Evolutionary conservation across 2,888 invertebrate species (phyloP).

Genomic region (Dromius quadrimaculatus): DNA sequence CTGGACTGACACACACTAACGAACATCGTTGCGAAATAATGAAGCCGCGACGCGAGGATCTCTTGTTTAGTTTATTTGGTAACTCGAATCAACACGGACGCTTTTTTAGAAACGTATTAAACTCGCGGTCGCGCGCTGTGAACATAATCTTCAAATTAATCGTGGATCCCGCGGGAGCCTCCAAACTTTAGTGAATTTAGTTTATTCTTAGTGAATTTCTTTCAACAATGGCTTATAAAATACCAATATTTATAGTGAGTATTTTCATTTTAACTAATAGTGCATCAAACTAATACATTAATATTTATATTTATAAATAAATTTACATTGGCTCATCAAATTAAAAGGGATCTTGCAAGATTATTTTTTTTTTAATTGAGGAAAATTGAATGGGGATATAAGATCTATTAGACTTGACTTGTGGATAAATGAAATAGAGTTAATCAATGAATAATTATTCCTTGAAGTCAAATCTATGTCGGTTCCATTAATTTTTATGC

Average conservation of each 20-base stretch:
- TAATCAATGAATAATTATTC: too few relatives aligned
- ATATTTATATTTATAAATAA: too few relatives aligned
- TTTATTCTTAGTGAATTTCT: neutral
- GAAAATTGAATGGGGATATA: too few relatives aligned
- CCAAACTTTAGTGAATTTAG: neutral
- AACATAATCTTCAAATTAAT: neutral
- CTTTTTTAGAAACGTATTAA: constrained; percentile 58
- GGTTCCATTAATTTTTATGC: too few relatives aligned
- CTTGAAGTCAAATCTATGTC: too few relatives aligned
- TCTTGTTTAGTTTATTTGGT: constrained; percentile 64
- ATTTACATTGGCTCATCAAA: too few relatives aligned
- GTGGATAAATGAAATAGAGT: too few relatives aligned
- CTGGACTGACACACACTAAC: constrained; percentile 46
- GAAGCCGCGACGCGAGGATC: constrained; percentile 61
- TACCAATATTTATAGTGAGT: constrained; percentile 24
- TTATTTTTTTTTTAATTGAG: too few relatives aligned
- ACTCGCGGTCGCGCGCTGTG: constrained; percentile 34
- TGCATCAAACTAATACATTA: too few relatives aligned
- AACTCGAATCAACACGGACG: constrained; percentile 64
- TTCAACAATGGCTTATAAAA: constrained; percentile 12
- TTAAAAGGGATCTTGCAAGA: too few relatives aligned
- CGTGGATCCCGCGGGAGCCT: neutral
- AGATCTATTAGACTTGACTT: too few relatives aligned
- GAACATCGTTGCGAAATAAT: constrained; percentile 62
- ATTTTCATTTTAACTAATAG: too few relatives aligned